These are phyloP conservation scores for Myanophis thanlyinensis DNA, from an alignment of 2,113 vertebrate species.

Conservation along the genomic window DNA sequence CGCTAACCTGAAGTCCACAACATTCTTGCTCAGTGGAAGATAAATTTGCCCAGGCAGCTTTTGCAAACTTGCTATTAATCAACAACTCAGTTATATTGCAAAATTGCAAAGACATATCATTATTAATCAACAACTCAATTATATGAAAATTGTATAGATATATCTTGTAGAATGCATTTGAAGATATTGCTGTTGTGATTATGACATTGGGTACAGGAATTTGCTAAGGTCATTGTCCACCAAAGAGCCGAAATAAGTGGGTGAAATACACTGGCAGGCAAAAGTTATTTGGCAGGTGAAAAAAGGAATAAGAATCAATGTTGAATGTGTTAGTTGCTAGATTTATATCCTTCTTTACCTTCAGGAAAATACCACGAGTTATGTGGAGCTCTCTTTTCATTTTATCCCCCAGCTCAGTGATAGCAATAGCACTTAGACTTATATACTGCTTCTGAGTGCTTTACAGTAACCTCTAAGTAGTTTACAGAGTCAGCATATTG, in stretches of 20 bases:
- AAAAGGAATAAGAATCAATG: background rate
- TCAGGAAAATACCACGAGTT: background rate
- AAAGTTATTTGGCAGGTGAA: background rate
- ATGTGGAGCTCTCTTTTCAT: background rate
- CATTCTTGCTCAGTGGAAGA: background rate
- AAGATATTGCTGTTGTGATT: background rate
- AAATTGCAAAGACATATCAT: background rate
- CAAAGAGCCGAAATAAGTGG: background rate
- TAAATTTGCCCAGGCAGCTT: background rate
- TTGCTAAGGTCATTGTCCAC: background rate
- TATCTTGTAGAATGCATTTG: background rate
- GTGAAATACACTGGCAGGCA: background rate
- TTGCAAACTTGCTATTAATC: background rate
- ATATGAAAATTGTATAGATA: background rate
- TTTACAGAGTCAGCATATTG: too few relatives aligned
- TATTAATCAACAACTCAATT: background rate
- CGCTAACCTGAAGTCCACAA: background rate
- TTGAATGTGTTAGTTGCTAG: background rate
- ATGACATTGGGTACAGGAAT: background rate
- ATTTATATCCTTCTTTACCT: background rate
- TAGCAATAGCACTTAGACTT: too few relatives aligned
- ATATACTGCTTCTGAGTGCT: too few relatives aligned
- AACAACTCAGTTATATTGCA: too few relatives aligned
- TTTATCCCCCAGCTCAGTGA: background rate
- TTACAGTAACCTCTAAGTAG: too few relatives aligned